phyloP scores from a whole-genome alignment of 1,140 invertebrate species.

The Panonychus citri region DNA sequence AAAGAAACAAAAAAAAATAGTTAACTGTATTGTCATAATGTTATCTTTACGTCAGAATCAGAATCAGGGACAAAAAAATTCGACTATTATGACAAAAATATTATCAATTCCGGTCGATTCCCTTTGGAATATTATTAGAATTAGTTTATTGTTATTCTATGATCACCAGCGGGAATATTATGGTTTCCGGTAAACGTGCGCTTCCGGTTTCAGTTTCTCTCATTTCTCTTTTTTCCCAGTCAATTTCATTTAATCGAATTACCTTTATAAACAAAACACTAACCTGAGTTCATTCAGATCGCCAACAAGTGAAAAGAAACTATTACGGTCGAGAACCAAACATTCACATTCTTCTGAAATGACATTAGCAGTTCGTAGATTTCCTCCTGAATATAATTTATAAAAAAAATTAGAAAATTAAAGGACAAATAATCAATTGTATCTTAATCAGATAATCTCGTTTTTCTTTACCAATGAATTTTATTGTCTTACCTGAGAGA shows the following conservation, averaged over 20 bases:
- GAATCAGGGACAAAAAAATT: no score
- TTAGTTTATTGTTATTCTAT: no score
- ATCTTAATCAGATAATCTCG: no score
- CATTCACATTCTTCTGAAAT: constrained; percentile 11
- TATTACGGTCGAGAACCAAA: constrained; percentile 5
- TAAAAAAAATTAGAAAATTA: background rate
- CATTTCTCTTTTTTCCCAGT: background rate
- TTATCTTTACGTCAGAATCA: no score
- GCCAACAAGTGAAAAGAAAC: constrained; percentile 5
- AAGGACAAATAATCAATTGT: background rate
- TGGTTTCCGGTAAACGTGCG: background rate
- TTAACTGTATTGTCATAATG: no score
- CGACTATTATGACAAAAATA: no score
- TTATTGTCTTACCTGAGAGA: background rate
- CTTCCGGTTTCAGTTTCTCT: background rate
- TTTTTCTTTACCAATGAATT: no score
- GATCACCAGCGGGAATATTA: no score
- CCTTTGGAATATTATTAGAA: no score
- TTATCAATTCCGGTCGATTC: no score
- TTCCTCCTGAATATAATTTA: background rate
- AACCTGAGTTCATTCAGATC: constrained; percentile 9
- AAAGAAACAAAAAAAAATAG: background rate
- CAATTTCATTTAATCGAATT: background rate
- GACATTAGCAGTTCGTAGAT: constrained; percentile 8
- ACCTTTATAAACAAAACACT: no score